These are phyloP conservation scores for Synergus itoensis DNA, from an alignment of 2,888 invertebrate genomes.

Conservation along the genomic window DNA sequence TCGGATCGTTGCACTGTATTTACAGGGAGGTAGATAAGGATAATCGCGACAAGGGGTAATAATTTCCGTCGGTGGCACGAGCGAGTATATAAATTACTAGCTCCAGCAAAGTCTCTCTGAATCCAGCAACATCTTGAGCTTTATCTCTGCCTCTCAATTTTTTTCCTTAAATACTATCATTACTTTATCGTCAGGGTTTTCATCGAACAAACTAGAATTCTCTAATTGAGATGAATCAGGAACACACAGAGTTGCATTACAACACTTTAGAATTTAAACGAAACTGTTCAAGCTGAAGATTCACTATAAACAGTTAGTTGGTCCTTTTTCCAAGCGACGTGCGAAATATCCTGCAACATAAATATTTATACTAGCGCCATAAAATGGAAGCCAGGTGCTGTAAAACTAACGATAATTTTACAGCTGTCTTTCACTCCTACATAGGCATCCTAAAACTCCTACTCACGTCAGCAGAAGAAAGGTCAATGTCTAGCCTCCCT, in stretches of 20 bases:
- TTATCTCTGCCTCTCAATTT: slow-evolving; percentile 9
- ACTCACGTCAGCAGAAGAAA: not conserved
- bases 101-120: slow-evolving; percentile 35
- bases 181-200: too few relatives aligned
- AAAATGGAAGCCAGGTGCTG: not conserved
- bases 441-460: not conserved
- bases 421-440: slow-evolving; percentile 3
- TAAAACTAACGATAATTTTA: slow-evolving; percentile 18
- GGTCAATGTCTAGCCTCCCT: slow-evolving; percentile 35
- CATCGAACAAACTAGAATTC: too few relatives aligned
- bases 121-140: slow-evolving; percentile 12
- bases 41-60: slow-evolving; percentile 63
- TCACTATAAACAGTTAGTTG: too few relatives aligned
- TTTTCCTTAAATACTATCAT: not conserved
- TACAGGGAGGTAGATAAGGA: slow-evolving; percentile 57
- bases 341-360: not conserved
- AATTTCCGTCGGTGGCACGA: slow-evolving; percentile 64
- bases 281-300: too few relatives aligned
- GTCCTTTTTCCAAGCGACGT: not conserved
- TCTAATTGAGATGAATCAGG: too few relatives aligned
- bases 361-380: not conserved
- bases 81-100: slow-evolving; percentile 63
- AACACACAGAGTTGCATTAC: too few relatives aligned
- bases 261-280: too few relatives aligned
- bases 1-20: slow-evolving; percentile 54